Conservation (phyloP, 2,888 invertebrate species). For the Formica aserva region DNA sequence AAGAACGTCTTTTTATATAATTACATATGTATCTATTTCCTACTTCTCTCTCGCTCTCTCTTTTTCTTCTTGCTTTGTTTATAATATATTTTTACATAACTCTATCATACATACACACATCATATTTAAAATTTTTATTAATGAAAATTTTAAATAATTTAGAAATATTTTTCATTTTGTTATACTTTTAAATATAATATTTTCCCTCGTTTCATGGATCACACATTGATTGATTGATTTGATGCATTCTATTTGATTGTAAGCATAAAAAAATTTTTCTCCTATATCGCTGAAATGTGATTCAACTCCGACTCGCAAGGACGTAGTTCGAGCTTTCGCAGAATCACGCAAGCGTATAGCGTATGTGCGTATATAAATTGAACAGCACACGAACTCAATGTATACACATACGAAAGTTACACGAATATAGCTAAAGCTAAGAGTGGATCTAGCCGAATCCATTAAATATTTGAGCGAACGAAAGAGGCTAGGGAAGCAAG, state of each 20-base stretch:
- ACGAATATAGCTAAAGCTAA: constrained; percentile 56
- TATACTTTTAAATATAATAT: background rate
- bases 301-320: background rate
- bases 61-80: background rate
- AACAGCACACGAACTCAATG: constrained; percentile 35
- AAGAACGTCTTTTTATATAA: background rate
- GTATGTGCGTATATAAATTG: constrained; percentile 48
- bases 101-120: background rate
- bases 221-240: background rate
- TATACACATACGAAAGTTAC: constrained; percentile 42
- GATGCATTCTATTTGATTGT: background rate
- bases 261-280: constrained; percentile 15
- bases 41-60: background rate
- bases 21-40: background rate
- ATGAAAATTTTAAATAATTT: background rate
- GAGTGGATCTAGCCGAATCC: constrained; percentile 71
- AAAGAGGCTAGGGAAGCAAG: constrained; percentile 69
- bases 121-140: background rate
- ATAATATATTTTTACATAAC: background rate
- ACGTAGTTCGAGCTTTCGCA: constrained; percentile 19
- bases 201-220: background rate
- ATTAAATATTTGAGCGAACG: constrained; percentile 76
- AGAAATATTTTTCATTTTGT: background rate
- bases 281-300: constrained; percentile 12
- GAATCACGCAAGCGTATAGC: constrained; percentile 20